Evolutionary conservation across 2,797 vertebrate species (phyloP).

Genomic region (Etheostoma nigrum): DNA sequence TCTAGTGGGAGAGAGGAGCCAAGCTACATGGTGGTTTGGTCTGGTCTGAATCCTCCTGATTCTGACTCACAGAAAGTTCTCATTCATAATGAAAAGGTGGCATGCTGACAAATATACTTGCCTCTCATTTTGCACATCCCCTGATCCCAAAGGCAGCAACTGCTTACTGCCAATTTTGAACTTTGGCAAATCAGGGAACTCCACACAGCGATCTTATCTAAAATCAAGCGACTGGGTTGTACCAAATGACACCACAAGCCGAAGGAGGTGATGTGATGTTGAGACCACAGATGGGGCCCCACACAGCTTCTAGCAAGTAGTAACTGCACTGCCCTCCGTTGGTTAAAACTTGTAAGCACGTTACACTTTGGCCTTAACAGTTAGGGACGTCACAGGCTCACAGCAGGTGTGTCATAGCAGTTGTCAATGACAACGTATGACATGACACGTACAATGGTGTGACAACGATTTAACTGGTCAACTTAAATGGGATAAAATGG

Average conservation of each 20-base stretch:
- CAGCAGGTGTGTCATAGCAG: not conserved
- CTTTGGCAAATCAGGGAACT: not conserved
- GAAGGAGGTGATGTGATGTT: constrained; percentile 3
- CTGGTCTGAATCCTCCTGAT: constrained; percentile 20
- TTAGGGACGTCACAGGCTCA: not conserved
- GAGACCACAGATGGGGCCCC: not conserved
- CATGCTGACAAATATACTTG: constrained; percentile 35
- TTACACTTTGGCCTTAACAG: not conserved
- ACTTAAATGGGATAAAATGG: not conserved
- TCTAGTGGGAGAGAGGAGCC: constrained; percentile 15
- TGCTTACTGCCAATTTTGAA: not conserved
- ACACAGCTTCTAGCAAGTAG: not conserved
- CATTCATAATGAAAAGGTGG: constrained; percentile 36
- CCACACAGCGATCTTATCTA: not conserved
- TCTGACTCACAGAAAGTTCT: constrained; percentile 31
- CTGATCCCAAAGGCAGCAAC: not conserved
- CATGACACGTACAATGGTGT: not conserved
- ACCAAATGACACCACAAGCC: not conserved
- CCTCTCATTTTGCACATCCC: constrained; percentile 29
- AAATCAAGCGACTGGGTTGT: not conserved
- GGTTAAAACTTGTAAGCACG: not conserved
- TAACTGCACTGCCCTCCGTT: constrained; percentile 3
- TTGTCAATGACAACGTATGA: not conserved
- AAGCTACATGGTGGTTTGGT: constrained; percentile 41
- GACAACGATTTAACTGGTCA: not conserved